Percentiles rank a stretch among this genome's conserved stretches.
phyloP scores from a whole-genome alignment of 2,888 invertebrate species.

The Rhagium mordax region DNA sequence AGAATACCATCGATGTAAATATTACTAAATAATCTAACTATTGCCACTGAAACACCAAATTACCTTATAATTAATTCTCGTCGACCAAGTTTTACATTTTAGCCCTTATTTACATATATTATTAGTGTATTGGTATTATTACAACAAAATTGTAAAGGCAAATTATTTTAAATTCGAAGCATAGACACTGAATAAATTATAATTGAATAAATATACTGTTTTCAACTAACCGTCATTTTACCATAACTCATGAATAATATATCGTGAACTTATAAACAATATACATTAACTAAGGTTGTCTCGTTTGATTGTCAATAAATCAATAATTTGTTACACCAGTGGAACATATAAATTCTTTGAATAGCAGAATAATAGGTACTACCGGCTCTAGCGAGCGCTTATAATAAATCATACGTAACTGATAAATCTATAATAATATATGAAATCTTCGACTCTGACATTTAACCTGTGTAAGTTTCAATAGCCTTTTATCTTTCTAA shows the following conservation, averaged over 20 bases:
- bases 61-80: too few relatives aligned
- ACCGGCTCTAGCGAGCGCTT: not conserved
- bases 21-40: too few relatives aligned
- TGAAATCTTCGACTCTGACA: constrained; percentile 15
- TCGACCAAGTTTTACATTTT: too few relatives aligned
- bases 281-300: constrained; percentile 8
- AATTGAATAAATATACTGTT: not conserved
- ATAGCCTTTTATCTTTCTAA: constrained; percentile 16
- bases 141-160: too few relatives aligned
- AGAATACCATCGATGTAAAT: too few relatives aligned
- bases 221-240: not conserved
- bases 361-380: constrained; percentile 8
- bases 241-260: not conserved
- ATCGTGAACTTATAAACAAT: not conserved
- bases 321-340: constrained; percentile 19
- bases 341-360: constrained; percentile 15
- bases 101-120: too few relatives aligned
- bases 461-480: constrained; percentile 12
- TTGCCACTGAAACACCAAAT: too few relatives aligned
- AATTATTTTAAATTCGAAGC: too few relatives aligned
- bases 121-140: too few relatives aligned
- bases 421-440: constrained; percentile 20
- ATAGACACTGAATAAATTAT: not conserved
- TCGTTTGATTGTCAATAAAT: constrained; percentile 23
- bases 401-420: constrained; percentile 23